Base-by-base conservation (phyloP, 2,797 vertebrate genomes). In the Sebastiscus tertius region DNA sequence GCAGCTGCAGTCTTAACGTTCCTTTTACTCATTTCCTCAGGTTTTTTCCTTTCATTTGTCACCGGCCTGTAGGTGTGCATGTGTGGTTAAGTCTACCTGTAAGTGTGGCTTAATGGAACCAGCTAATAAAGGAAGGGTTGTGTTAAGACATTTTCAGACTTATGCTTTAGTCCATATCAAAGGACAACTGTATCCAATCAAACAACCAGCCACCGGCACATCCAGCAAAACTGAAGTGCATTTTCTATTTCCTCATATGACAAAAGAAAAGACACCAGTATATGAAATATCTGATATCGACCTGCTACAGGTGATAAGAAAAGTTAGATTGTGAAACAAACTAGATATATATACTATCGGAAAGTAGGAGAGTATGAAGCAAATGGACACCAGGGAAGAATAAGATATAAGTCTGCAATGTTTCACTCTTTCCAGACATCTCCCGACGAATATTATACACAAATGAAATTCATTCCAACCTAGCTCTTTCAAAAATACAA, bases 401-500 rank as follows among this genome's bases (percentile, higher is more conserved):
- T 22, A 61, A 69, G 14, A 70, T 24, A 26, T 26, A 36, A 58
- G n/a, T 42, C 11, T 69, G 56, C 27, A 68, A 72, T 55, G 27
- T 56, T 74, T 42, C 9, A 62, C 36, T 70, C 77, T 58, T 52
- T 33, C 54, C 22, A 39, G 60, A 52, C 34, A 58, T 77, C 66
- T 52, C 14, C 46, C 26, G 64, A 14, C 31, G 39, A 75, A 61
- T 33, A 54, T 59, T 16, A 66, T 16, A 76, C 27, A 76, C n/a
- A 74, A 67, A 82, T 63, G 4, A 75, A 49, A 81, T 72, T 62
- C 42, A 70, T 20, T 68, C 27, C 72, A 55, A 52, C 46, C 14
- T 64, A 4, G 20, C 29, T 75, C 72, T 82, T 72, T 79, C 5
- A 73, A 75, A 73, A 77, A 22, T 52, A 42, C 1, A 54, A 12